These are phyloP conservation scores for Drosophila mojavensis DNA, from an alignment of 1,140 invertebrate species.

Conservation along the genomic window DNA sequence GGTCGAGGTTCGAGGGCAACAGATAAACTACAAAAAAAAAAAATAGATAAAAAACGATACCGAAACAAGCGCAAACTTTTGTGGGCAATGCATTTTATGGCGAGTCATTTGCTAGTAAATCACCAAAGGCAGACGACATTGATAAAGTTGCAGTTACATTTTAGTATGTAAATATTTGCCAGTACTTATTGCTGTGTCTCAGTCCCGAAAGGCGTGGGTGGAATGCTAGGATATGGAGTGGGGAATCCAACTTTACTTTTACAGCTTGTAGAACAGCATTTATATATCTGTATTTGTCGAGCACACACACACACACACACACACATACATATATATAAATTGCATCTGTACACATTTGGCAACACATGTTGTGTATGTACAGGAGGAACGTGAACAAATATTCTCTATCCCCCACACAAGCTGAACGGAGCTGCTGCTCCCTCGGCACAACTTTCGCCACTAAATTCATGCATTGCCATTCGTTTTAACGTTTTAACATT, in stretches of 20 bases:
- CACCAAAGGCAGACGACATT: constrained; percentile 81
- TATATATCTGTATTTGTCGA: constrained; percentile 6
- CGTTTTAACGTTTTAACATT: constrained; percentile 51
- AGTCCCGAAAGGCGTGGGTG: background rate
- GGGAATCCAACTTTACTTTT: constrained; percentile 56
- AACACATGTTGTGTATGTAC: constrained; percentile 23
- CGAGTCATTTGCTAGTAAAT: constrained; percentile 74
- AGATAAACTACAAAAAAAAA: constrained; percentile 16
- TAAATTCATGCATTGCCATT: constrained; percentile 38
- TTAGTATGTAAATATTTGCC: constrained; percentile 80
- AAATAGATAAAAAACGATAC: background rate
- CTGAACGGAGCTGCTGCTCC: constrained; percentile 6
- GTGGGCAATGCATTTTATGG: constrained; percentile 69
- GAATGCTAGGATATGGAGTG: background rate
- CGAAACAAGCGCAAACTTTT: constrained; percentile 49
- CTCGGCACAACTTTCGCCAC: constrained; percentile 50
- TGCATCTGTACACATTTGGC: constrained; percentile 40
- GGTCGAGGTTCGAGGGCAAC: background rate
- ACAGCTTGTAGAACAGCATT: constrained; percentile 46
- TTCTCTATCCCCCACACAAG: constrained; percentile 17
- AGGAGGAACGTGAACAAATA: constrained; percentile 28
- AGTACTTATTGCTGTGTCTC: constrained; percentile 71
- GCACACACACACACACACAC: too few species aligned
- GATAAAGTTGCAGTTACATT: constrained; percentile 82
- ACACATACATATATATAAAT: constrained; percentile 1